Base-by-base conservation (phyloP, 2,888 invertebrate genomes). In the Ypsolopha sequella region DNA sequence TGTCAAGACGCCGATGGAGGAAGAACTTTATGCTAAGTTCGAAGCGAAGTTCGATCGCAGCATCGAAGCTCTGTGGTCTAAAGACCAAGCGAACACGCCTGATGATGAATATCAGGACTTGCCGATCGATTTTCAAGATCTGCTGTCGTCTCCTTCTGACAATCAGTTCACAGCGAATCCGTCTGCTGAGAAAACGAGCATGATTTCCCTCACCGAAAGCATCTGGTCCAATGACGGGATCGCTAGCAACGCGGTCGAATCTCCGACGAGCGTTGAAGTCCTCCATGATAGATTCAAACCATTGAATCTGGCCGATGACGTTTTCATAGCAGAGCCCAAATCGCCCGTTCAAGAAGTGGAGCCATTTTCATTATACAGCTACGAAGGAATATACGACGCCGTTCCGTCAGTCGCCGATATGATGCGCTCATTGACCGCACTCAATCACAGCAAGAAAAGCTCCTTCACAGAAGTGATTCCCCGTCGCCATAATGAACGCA, bases 31-130 rank as follows among this genome's bases (percentile, higher is more conserved):
- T 60, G 90, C 89, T 6, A 87, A 88, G 60, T 87, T 91, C 61
- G 88, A 90, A 65, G 91, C 92, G 7, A 92, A 92, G 73, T 92
- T 92, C 68, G 89, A 91, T 68, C 88, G 89, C 58, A 90, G 89
- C 67, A 86, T 92, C 56, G 91, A 91, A 70, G 91, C 91, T 41
- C 75, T 92, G 53, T 92, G 92, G 92, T 88, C 82, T 59, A 76
- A 88, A 65, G 77, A 87, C 60, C 80, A 84, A 64, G 52, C 72
- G 68, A 72, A 76, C 62, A 84, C 85, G 8, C 86, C 87, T 7
- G 84, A 85, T 55, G 88, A 88, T 58, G 88, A 89, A 60, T 89
- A 89, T 60, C 88, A 89, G 55, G 89, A 90, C 62, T 72, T 90
- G 58, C 89, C 89, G n/a, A 88, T 89, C 58, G 89, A 90, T 65